Percentiles rank a stretch among this genome's conserved stretches.
Conservation (phyloP, 2,797 vertebrate species). For the Danio albolineatus region DNA sequence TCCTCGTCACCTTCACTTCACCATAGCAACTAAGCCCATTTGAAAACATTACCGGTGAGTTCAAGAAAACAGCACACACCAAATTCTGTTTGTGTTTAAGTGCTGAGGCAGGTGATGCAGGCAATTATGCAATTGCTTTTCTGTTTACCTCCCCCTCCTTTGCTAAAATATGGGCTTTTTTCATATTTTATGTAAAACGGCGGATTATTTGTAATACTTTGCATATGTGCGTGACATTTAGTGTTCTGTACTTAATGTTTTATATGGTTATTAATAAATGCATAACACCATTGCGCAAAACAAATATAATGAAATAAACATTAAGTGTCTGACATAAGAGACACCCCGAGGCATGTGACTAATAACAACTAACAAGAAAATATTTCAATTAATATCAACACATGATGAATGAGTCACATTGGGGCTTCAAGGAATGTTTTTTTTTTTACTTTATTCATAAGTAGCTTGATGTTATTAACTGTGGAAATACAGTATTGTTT, state of each 20-base stretch:
- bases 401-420: conserved; percentile 25
- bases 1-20: conserved; percentile 35
- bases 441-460: not conserved
- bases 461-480: not conserved
- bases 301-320: conserved; percentile 5
- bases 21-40: conserved; percentile 45
- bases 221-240: not conserved
- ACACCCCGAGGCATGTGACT: conserved; percentile 24
- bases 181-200: not conserved
- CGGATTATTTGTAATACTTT: not conserved
- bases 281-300: not conserved
- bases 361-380: conserved; percentile 22
- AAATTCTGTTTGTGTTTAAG: conserved; percentile 35
- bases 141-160: not conserved
- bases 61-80: conserved; percentile 23
- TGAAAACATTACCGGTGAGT: conserved; percentile 20
- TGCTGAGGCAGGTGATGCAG: conserved; percentile 12
- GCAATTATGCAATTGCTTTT: conserved; percentile 18
- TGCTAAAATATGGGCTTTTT: conserved; percentile 42
- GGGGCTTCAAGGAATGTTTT: conserved; percentile 17
- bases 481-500: not conserved
- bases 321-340: conserved; percentile 5
- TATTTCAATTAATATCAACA: conserved; percentile 25
- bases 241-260: not conserved
- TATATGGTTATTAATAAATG: not conserved